Evolutionary conservation across 1,140 invertebrate genomes (phyloP).

Genomic region (Ooceraea biroi): DNA sequence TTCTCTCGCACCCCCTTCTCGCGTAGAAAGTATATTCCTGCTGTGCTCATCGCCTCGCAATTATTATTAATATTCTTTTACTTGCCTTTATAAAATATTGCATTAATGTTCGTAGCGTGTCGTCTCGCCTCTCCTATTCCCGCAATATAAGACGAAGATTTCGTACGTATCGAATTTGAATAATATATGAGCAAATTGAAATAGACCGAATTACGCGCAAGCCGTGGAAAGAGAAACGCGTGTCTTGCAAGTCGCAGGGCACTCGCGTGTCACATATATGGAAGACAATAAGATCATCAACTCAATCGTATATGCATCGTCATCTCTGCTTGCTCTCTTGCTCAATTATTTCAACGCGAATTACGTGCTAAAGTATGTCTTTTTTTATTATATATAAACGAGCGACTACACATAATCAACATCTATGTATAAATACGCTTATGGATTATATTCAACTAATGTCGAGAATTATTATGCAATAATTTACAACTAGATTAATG

Average conservation of each 20-base stretch:
- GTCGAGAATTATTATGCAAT: slow-evolving; percentile 19
- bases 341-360: slow-evolving; percentile 22
- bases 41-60: slow-evolving; percentile 38
- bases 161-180: not conserved
- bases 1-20: not conserved
- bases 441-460: not conserved
- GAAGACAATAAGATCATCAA: slow-evolving; percentile 45
- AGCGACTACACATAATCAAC: slow-evolving; percentile 21
- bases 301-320: slow-evolving; percentile 4
- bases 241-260: not conserved
- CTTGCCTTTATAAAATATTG: slow-evolving; percentile 71
- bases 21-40: slow-evolving; percentile 66
- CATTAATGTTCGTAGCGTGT: slow-evolving; percentile 46
- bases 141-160: not conserved
- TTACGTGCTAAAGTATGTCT: slow-evolving; percentile 35
- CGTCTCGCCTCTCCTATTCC: not conserved
- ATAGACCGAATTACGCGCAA: not conserved
- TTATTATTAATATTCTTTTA: slow-evolving; percentile 58
- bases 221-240: not conserved
- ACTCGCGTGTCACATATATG: slow-evolving; percentile 1
- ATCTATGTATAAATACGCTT: slow-evolving; percentile 41
- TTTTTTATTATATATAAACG: slow-evolving; percentile 16
- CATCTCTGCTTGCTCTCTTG: not conserved
- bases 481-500: slow-evolving; percentile 1
- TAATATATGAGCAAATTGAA: not conserved